These are phyloP conservation scores for Linepithema humile DNA, from an alignment of 1,140 invertebrate genomes.

Conservation along the genomic window DNA sequence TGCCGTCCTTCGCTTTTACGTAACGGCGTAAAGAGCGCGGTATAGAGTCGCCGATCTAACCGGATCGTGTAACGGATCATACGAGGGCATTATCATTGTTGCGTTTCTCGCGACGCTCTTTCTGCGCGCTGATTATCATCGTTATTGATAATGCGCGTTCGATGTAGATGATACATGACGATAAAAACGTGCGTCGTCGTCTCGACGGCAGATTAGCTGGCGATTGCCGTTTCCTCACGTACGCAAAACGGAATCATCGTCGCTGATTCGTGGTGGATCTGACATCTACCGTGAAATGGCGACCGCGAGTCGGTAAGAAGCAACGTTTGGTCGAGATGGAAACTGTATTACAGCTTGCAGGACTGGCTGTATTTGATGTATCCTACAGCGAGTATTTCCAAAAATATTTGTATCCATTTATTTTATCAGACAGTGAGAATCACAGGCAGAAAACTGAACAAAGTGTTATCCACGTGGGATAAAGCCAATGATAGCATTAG, in stretches of 20 bases:
- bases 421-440: neutral
- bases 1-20: conserved; percentile 78
- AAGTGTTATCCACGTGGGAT: neutral
- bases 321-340: too few relatives aligned
- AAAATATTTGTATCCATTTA: neutral
- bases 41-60: conserved; percentile 41
- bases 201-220: conserved; percentile 29
- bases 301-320: neutral
- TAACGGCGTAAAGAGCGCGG: conserved; percentile 69
- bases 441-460: too few relatives aligned
- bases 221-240: conserved; percentile 34
- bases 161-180: neutral
- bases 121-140: neutral
- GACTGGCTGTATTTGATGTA: neutral
- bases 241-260: conserved; percentile 39
- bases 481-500: neutral
- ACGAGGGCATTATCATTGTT: neutral
- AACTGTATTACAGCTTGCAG: neutral
- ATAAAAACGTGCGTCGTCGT: neutral
- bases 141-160: neutral
- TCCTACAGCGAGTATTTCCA: neutral
- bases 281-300: conserved; percentile 14
- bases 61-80: conserved; percentile 23
- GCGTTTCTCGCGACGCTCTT: neutral
- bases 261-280: conserved; percentile 32